A percentile compares a stretch with the other conserved stretches of the same genome.
These are phyloP conservation scores for Oithona nana DNA, from an alignment of 2,888 invertebrate genomes.

Conservation along the genomic window DNA sequence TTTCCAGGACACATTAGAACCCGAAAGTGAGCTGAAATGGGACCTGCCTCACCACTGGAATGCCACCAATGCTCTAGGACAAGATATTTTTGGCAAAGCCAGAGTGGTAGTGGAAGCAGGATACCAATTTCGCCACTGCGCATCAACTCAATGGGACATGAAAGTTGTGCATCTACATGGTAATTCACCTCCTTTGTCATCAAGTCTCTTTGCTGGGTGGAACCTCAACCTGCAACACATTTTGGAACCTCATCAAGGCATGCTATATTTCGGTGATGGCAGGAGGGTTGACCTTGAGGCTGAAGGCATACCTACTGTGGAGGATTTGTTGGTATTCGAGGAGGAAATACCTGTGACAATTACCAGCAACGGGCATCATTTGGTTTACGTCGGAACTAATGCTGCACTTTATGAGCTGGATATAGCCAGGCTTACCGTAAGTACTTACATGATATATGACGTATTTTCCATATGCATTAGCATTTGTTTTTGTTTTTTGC, in stretches of 20 bases:
- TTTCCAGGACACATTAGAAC: neutral
- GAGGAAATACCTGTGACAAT: neutral
- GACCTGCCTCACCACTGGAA: too few relatives aligned
- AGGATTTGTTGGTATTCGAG: neutral
- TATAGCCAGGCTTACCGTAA: neutral
- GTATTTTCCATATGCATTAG: too few relatives aligned
- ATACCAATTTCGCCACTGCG: too few relatives aligned
- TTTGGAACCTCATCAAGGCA: neutral
- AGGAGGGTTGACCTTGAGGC: neutral
- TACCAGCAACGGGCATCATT: neutral
- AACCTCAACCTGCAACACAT: constrained; percentile 1
- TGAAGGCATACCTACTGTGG: neutral
- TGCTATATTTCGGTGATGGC: constrained; percentile 1
- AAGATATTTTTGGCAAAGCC: too few relatives aligned
- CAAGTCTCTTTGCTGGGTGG: constrained; percentile 2
- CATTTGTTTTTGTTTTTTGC: too few relatives aligned
- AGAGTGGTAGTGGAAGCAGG: too few relatives aligned
- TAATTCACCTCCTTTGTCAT: neutral
- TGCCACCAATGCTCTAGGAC: too few relatives aligned
- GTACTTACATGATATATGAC: too few relatives aligned
- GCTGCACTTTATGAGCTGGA: neutral
- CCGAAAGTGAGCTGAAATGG: neutral
- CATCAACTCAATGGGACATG: too few relatives aligned
- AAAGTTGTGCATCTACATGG: neutral
- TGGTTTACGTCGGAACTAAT: neutral